Conservation (phyloP, 2,113 vertebrate genomes). For the Propithecus coquereli region DNA sequence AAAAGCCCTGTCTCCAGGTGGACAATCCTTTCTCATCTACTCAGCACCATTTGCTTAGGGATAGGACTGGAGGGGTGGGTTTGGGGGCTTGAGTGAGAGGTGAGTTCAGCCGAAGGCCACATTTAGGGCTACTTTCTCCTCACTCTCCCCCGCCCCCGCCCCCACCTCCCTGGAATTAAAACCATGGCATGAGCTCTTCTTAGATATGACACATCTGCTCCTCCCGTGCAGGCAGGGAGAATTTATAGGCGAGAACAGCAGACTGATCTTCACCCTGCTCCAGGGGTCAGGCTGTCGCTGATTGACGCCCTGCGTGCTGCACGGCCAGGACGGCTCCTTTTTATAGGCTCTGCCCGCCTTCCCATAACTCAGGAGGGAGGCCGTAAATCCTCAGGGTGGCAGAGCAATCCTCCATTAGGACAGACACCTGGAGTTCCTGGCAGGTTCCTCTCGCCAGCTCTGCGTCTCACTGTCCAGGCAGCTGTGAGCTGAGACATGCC, state of each 20-base stretch:
- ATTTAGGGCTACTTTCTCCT: background rate
- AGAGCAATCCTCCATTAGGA: slow-evolving; percentile 9
- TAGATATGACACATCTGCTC: slow-evolving; percentile 50
- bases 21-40: background rate
- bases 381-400: slow-evolving; percentile 43
- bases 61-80: background rate
- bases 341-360: slow-evolving; percentile 18
- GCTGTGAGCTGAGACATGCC: background rate
- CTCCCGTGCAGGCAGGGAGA: background rate
- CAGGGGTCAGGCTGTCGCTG: slow-evolving; percentile 43
- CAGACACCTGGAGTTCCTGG: slow-evolving; percentile 48
- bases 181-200: background rate
- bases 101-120: background rate
- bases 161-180: background rate
- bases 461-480: background rate
- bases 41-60: background rate
- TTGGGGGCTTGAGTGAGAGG: background rate
- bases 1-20: background rate
- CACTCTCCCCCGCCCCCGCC: background rate
- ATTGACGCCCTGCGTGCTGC: background rate
- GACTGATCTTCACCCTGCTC: slow-evolving; percentile 39
- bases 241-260: slow-evolving; percentile 58
- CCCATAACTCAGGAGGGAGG: slow-evolving; percentile 65
- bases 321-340: slow-evolving; percentile 33
- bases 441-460: background rate